Percentiles rank a stretch among this genome's conserved stretches.
These are phyloP conservation scores for Cliona cf. orientalis DNA, from an alignment of 37 sponge, comb jelly and placozoan species.

Conservation along the genomic window DNA sequence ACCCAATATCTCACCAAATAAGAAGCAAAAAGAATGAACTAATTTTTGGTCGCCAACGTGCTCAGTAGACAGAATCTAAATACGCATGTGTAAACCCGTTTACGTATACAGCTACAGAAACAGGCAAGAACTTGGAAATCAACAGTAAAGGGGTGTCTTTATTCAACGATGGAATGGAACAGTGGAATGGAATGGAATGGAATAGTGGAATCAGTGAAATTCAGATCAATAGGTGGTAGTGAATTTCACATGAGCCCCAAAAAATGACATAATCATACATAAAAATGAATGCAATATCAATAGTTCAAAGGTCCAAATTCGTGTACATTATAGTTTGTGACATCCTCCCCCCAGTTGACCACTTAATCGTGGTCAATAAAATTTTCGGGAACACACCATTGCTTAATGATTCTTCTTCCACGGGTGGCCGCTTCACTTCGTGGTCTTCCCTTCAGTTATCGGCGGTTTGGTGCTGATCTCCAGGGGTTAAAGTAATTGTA, in stretches of 20 bases:
- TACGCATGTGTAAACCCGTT: too few relatives aligned
- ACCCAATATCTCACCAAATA: too few relatives aligned
- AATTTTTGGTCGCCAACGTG: too few relatives aligned
- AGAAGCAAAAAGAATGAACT: too few relatives aligned
- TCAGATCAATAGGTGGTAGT: too few relatives aligned
- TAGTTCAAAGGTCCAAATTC: background rate
- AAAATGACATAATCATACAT: background rate
- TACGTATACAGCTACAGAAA: too few relatives aligned
- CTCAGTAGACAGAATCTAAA: too few relatives aligned
- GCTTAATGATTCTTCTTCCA: background rate
- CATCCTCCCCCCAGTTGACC: slow-evolving; percentile 17
- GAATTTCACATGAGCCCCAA: background rate
- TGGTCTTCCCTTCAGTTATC: background rate
- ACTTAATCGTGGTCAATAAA: background rate
- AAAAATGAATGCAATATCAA: background rate
- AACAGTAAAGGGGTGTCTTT: too few relatives aligned
- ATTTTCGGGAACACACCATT: background rate
- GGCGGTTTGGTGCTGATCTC: slow-evolving; percentile 15
- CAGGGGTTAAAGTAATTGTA: slow-evolving; percentile 38
- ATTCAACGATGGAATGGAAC: too few relatives aligned
- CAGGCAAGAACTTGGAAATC: too few relatives aligned
- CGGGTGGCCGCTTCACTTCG: background rate
- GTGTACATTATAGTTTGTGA: background rate
- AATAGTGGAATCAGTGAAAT: too few relatives aligned
- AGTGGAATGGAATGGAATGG: too few relatives aligned